Percentiles rank a stretch among this genome's conserved stretches.
These are phyloP conservation scores for Geococcyx californianus DNA, from an alignment of 2,113 vertebrate genomes.

Conservation along the genomic window DNA sequence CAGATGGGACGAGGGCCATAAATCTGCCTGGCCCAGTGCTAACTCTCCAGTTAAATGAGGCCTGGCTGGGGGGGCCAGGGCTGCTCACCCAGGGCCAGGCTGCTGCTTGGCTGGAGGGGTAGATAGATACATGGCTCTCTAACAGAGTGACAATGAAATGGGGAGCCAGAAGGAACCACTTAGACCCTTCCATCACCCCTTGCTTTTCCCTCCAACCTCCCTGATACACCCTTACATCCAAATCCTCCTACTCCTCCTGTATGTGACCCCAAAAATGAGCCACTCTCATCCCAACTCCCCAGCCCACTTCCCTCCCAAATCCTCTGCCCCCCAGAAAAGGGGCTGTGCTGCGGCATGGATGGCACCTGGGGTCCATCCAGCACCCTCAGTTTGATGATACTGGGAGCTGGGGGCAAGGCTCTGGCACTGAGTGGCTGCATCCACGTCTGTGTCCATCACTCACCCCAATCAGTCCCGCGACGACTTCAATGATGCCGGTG, in stretches of 20 bases:
- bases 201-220: background rate
- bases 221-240: background rate
- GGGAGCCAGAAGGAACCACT: background rate
- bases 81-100: background rate
- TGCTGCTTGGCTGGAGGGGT: background rate
- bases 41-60: slow-evolving; percentile 68
- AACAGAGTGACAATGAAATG: background rate
- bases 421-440: background rate
- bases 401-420: background rate
- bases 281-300: background rate
- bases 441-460: background rate
- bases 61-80: background rate
- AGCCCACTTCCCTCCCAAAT: background rate
- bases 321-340: background rate
- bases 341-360: background rate
- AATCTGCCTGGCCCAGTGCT: slow-evolving; percentile 60
- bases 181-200: background rate
- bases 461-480: slow-evolving; percentile 85
- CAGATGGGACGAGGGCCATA: slow-evolving; percentile 53
- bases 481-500: slow-evolving; percentile 84
- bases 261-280: background rate
- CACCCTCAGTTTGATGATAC: background rate
- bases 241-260: background rate
- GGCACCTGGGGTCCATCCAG: background rate
- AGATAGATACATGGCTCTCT: background rate